Evolutionary conservation across 2,888 invertebrate species (phyloP), one percentile per base, ranked within the genome.

Genomic region (Epirrhoe tristata): DNA sequence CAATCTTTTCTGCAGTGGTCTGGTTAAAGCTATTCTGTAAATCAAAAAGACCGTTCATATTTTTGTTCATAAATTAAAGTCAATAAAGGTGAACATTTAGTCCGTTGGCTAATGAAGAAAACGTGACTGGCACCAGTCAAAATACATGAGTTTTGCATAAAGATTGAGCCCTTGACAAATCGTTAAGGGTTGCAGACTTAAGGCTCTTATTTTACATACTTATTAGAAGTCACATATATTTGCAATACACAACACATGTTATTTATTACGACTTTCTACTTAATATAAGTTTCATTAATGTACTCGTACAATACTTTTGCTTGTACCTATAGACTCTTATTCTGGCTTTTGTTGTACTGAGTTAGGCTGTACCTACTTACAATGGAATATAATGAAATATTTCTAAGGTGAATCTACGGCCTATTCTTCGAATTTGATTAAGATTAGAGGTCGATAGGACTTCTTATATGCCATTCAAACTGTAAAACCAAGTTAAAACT

Each of bases 111-210:
- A 63, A 60, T 70, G 63, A 68, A 66, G 63, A 48, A 69, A 55
- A 72, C 70, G 72, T 74, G 70, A 73, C 70, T 71, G 66, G 62
- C 36, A 57, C 69, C 73, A 72, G 63, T 74, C 70, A 71, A 69
- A 70, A 65, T 68, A 58, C 69, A 64, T 67, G 63, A 58, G 64
- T 63, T 71, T 72, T 73, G 73, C 73, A 73, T 71, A 51, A 61
- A 31, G 24, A 66, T 58, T 67, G 24, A 24, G 24, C 24, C 24
- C 24, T 24, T 24, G 24, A 24, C 58, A 48, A 69, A 66, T 67
- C 62, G 58, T 66, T 53, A 69, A 72, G 67, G 67, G 63, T 63
- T 71, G 68, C 68, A 74, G 72, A 74, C 70, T 61, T 75, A 6
- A 46, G 14, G 14, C 14, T 16, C 48, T 43, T 12, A 43, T 12